Base-by-base conservation (phyloP, 2,888 invertebrate genomes). In the Automeris io region DNA sequence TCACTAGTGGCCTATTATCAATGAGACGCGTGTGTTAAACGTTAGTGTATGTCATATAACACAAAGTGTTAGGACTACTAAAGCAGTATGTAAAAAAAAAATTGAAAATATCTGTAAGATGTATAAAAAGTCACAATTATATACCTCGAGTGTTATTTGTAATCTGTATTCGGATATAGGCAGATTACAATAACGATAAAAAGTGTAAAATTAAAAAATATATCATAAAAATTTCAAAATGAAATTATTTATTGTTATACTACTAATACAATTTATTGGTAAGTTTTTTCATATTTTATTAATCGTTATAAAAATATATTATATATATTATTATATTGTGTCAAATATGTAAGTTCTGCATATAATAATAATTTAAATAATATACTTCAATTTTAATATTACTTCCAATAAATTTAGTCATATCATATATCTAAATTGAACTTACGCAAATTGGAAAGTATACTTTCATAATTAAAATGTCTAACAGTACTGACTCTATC, bases 121-220 rank as follows among this genome's bases (percentile, higher is more conserved):
- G 67, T 71, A 79, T 78, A 77, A 69, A 76, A 75, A 57, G 53
- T 60, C 53, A 44, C 29, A 43, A 42, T 46, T 46, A 36, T 32
- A 29, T 21, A 44, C 38, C 52, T 49, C 46, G 37, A 41, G 44
- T 45, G 44, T 63, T 67, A 78, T 67, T 77, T 49, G 41, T 41
- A 45, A 40, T 41, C 43, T 29, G 60, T 49, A 52, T 48, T 58
- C 59, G 67, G 52, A 41, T 49, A 41, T 47, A 61, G 60, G 59
- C 47, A 50, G 57, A 57, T 51, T 52, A 19, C 41, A 40, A 37
- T 40, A 36, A 42, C 38, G 40, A 47, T 42, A 43, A 38, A 43
- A 39, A 41, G 42, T 39, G 39, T 36, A 42, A 31, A 39, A 42
- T 45, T 39, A 48, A 43, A 39, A 38, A 37, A 48, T 46, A 39